Percentiles rank a stretch among this genome's conserved stretches.
Evolutionary conservation across 2,888 invertebrate species (phyloP).

Genomic region (Cryptocephalus moraei): DNA sequence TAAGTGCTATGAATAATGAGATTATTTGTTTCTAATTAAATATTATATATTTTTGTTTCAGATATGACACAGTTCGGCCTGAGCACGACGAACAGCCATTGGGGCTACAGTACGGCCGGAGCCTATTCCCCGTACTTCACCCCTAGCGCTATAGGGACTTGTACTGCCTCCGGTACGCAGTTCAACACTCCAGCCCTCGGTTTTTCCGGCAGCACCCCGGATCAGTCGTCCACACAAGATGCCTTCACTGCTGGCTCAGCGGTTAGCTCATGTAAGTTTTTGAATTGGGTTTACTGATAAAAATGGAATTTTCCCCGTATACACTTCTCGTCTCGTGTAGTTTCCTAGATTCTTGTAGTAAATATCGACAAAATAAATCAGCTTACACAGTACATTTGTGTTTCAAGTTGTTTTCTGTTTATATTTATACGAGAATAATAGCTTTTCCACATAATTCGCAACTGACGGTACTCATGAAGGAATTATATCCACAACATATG

Average conservation of each 20-base stretch:
- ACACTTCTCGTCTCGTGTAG: no score
- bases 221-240: conserved; percentile 45
- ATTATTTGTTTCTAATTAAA: not conserved
- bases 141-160: conserved; percentile 57
- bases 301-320: no score
- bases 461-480: no score
- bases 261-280: conserved; percentile 26
- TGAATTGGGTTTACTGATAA: not conserved
- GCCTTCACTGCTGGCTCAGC: conserved; percentile 36
- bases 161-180: conserved; percentile 60
- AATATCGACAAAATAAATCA: no score
- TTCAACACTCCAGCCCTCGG: conserved; percentile 67
- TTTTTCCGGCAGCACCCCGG: conserved; percentile 59
- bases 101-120: conserved; percentile 79
- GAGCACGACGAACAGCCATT: conserved; percentile 75
- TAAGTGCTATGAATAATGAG: no score
- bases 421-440: no score
- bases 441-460: no score
- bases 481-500: no score
- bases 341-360: no score
- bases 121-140: conserved; percentile 79
- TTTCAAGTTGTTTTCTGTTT: no score
- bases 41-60: conserved; percentile 31
- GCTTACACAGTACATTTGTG: no score
- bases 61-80: conserved; percentile 81